Conservation (phyloP, 2,113 vertebrate genomes). For the Leucopsar rothschildi region DNA sequence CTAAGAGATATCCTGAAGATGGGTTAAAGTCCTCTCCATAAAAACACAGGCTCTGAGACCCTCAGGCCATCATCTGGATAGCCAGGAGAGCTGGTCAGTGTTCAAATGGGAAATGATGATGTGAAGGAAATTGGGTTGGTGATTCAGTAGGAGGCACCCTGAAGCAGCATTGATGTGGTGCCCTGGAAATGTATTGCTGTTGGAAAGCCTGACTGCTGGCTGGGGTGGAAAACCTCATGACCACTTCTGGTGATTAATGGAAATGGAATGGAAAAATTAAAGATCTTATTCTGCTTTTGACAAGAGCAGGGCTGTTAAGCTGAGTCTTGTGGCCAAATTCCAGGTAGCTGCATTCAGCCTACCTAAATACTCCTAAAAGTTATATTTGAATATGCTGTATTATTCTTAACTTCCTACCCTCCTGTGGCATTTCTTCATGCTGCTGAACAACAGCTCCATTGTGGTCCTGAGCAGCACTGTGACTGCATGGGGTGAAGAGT, state of each 20-base stretch:
- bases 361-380: constrained; percentile 55
- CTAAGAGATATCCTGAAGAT: neutral
- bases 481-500: neutral
- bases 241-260: constrained; percentile 42
- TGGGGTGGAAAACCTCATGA: constrained; percentile 55
- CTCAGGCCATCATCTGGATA: neutral
- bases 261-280: constrained; percentile 58
- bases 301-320: constrained; percentile 51
- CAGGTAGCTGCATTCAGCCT: constrained; percentile 51
- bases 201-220: constrained; percentile 31
- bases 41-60: neutral
- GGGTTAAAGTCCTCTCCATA: neutral
- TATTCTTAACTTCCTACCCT: constrained; percentile 57
- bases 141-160: constrained; percentile 15
- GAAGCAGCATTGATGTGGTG: neutral
- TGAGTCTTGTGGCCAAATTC: constrained; percentile 44
- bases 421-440: neutral
- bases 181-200: neutral
- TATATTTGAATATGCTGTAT: constrained; percentile 37
- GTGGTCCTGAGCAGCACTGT: neutral
- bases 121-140: neutral
- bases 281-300: constrained; percentile 35
- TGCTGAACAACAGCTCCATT: constrained; percentile 50
- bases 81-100: neutral
- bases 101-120: accelerated